These are phyloP conservation scores for Drosophila albomicans DNA, from an alignment of 1,140 invertebrate species.

Conservation along the genomic window DNA sequence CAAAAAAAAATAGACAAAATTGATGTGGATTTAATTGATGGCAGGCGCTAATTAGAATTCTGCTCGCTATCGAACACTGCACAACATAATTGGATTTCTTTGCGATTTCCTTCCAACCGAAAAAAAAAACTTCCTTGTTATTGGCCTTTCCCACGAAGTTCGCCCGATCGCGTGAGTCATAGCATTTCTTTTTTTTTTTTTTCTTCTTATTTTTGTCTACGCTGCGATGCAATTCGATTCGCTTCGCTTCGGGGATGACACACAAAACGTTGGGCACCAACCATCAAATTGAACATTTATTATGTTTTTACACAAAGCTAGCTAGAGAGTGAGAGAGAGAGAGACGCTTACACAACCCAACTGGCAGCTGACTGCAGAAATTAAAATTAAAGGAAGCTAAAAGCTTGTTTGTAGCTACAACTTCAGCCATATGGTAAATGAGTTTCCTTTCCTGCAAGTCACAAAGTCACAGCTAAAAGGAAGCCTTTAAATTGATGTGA, in stretches of 20 bases:
- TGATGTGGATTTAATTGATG: slow-evolving; percentile 78
- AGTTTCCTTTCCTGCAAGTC: slow-evolving; percentile 65
- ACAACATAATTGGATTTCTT: slow-evolving; percentile 12
- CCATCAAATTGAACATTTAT: slow-evolving; percentile 76
- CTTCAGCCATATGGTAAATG: neutral
- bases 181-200: slow-evolving; percentile 40
- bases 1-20: slow-evolving; percentile 13
- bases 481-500: too few species aligned
- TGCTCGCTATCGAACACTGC: slow-evolving; percentile 31
- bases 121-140: slow-evolving; percentile 69
- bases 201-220: too few species aligned
- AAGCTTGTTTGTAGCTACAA: neutral
- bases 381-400: slow-evolving; percentile 54
- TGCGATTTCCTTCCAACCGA: slow-evolving; percentile 11
- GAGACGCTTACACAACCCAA: slow-evolving; percentile 67
- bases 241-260: slow-evolving; percentile 43
- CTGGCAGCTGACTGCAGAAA: slow-evolving; percentile 64
- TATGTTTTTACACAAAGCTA: slow-evolving; percentile 33
- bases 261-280: slow-evolving; percentile 51
- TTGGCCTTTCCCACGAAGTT: slow-evolving; percentile 76
- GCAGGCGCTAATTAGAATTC: slow-evolving; percentile 72
- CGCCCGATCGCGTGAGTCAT: slow-evolving; percentile 74
- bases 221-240: slow-evolving; percentile 10
- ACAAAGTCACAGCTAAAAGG: slow-evolving; percentile 33
- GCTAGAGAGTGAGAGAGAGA: neutral